phyloP scores from a whole-genome alignment of 2,797 vertebrate genomes.

The Anniella stebbinsi region DNA sequence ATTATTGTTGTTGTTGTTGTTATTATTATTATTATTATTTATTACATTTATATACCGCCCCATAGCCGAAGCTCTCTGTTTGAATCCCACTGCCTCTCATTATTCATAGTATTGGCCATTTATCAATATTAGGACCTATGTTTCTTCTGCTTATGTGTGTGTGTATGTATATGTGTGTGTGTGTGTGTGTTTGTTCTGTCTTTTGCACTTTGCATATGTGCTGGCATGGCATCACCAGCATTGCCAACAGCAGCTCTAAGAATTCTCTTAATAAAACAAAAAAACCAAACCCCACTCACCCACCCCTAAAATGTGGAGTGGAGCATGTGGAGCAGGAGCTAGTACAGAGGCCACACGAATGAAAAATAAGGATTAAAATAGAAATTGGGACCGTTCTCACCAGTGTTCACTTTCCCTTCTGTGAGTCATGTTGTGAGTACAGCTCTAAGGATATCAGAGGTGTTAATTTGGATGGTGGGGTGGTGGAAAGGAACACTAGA shows the following conservation, averaged over 20 bases:
- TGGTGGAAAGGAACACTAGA: not conserved
- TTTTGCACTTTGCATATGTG: not conserved
- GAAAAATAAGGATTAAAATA: constrained; percentile 42
- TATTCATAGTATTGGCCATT: not conserved
- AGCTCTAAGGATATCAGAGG: constrained; percentile 30
- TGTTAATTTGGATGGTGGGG: constrained; percentile 32
- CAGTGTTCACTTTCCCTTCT: constrained; percentile 18
- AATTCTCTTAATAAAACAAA: constrained; percentile 40
- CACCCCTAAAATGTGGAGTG: not conserved
- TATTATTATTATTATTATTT: too few species aligned
- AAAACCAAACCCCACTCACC: not conserved
- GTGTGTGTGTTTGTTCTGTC: not conserved
- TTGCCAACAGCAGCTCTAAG: constrained; percentile 13
- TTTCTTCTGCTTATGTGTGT: not conserved
- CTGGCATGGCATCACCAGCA: not conserved
- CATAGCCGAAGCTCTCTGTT: too few species aligned
- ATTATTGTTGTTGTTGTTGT: too few species aligned
- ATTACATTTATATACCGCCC: too few species aligned
- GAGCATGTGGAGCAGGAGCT: not conserved
- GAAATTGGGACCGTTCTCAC: constrained; percentile 16
- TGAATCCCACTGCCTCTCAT: not conserved
- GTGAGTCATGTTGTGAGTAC: constrained; percentile 31
- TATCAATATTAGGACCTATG: not conserved
- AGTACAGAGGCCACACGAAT: constrained; percentile 11
- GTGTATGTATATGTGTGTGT: not conserved